These are phyloP conservation scores for Polymixis flavicincta DNA, from an alignment of 2,888 invertebrate genomes.

Conservation along the genomic window DNA sequence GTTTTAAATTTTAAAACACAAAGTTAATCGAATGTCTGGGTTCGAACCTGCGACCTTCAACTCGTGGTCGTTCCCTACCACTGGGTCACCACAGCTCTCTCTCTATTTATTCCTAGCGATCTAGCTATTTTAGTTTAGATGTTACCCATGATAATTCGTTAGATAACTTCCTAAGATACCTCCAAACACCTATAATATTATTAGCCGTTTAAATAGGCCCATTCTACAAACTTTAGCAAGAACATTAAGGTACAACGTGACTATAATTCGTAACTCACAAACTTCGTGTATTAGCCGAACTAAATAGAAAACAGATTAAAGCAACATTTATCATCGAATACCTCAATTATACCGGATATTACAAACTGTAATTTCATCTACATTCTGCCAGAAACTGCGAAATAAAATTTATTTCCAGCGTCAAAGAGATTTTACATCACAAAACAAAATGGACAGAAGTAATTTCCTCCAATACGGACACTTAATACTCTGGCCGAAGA, in stretches of 20 bases:
- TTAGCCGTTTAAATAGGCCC: not conserved
- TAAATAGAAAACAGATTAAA: slow-evolving; percentile 49
- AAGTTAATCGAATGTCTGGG: too few relatives aligned
- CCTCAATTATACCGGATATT: slow-evolving; percentile 34
- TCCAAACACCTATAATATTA: slow-evolving; percentile 8
- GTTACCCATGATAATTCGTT: not conserved
- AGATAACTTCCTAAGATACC: not conserved
- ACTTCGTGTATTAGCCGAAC: slow-evolving; percentile 14
- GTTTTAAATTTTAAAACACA: too few relatives aligned
- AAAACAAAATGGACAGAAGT: slow-evolving; percentile 32
- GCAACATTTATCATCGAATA: slow-evolving; percentile 39
- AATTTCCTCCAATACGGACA: slow-evolving; percentile 36
- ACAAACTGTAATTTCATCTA: slow-evolving; percentile 19
- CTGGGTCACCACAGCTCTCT: too few relatives aligned
- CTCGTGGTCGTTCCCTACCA: too few relatives aligned
- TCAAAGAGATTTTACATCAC: slow-evolving; percentile 44
- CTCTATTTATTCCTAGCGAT: not conserved
- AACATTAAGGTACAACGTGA: slow-evolving; percentile 14
- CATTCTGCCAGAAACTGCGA: slow-evolving; percentile 10
- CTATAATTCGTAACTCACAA: slow-evolving; percentile 20
- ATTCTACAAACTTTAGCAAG: slow-evolving; percentile 14
- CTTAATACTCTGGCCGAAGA: slow-evolving; percentile 46
- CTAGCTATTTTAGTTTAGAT: not conserved
- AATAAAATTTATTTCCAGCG: slow-evolving; percentile 9
- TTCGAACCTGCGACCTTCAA: too few relatives aligned